Conservation (phyloP, 2,888 invertebrate species). For the Chalcis sispes region DNA sequence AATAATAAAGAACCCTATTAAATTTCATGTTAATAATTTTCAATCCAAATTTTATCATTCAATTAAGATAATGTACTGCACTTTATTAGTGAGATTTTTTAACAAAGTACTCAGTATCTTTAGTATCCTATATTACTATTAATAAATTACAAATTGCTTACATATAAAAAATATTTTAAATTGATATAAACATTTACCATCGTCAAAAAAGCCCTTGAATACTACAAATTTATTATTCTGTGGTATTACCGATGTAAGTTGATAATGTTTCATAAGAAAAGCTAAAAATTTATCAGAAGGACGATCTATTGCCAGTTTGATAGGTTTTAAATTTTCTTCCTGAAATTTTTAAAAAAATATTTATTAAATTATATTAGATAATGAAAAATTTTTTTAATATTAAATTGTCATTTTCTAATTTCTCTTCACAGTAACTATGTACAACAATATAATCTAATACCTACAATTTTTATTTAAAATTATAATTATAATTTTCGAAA, state of each 20-base stretch:
- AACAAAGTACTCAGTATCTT: no score
- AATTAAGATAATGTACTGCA: no score
- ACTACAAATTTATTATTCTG: conserved; percentile 94
- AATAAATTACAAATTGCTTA: no score
- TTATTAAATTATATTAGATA: not conserved
- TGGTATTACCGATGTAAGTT: conserved; percentile 80
- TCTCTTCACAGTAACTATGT: no score
- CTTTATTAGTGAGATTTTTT: no score
- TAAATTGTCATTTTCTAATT: no score
- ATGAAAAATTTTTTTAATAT: no score
- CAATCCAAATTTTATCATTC: no score
- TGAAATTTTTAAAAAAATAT: conserved; percentile 72
- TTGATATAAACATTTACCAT: conserved; percentile 66
- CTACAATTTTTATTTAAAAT: not conserved
- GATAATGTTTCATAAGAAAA: conserved; percentile 91
- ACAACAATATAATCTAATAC: not conserved
- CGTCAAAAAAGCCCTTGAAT: conserved; percentile 86
- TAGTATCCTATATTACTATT: no score
- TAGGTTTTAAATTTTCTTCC: conserved; percentile 83
- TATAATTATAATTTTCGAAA: conserved; percentile 15
- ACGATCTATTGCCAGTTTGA: conserved; percentile 92
- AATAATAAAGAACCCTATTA: not conserved
- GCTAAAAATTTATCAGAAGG: conserved; percentile 93
- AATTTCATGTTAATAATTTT: not conserved
- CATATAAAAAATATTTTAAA: no score